Percentiles rank a stretch among this genome's conserved stretches.
Evolutionary conservation across 2,888 invertebrate genomes (phyloP).

Genomic region (Anthrax anthrax): DNA sequence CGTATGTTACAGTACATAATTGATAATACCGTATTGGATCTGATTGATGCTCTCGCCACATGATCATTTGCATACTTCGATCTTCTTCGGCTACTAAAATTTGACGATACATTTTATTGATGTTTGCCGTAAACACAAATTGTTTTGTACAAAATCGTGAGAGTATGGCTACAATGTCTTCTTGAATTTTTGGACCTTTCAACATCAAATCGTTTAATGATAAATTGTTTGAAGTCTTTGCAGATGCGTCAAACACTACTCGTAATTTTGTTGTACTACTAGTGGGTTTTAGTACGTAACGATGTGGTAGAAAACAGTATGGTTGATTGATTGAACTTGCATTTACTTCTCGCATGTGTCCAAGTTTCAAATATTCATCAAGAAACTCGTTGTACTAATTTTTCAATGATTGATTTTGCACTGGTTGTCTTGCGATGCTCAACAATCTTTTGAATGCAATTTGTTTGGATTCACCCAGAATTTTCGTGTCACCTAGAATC

Average conservation of each 20-base stretch:
- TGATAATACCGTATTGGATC: neutral
- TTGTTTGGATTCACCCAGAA: too few species aligned
- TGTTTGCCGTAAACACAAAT: neutral
- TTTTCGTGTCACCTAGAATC: too few species aligned
- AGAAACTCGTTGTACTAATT: too few species aligned
- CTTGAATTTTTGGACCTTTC: neutral
- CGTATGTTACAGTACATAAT: neutral
- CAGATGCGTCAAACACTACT: too few species aligned
- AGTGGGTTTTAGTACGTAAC: neutral
- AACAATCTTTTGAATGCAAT: too few species aligned
- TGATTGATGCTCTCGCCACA: neutral
- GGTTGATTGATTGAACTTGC: rapidly evolving
- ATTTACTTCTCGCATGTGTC: too few species aligned
- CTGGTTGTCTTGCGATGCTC: too few species aligned
- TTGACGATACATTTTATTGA: neutral
- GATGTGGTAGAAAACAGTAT: neutral
- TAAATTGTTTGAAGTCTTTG: neutral
- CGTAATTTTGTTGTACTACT: neutral
- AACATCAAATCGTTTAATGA: neutral
- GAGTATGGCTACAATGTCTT: neutral
- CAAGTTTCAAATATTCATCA: too few species aligned
- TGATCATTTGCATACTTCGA: neutral
- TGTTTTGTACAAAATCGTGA: neutral
- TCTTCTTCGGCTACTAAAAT: neutral
- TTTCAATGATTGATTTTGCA: too few species aligned